A percentile compares a stretch with the other conserved stretches of the same genome.
Conservation (phyloP, 2,797 vertebrate genomes). For the Danio tinwini region DNA sequence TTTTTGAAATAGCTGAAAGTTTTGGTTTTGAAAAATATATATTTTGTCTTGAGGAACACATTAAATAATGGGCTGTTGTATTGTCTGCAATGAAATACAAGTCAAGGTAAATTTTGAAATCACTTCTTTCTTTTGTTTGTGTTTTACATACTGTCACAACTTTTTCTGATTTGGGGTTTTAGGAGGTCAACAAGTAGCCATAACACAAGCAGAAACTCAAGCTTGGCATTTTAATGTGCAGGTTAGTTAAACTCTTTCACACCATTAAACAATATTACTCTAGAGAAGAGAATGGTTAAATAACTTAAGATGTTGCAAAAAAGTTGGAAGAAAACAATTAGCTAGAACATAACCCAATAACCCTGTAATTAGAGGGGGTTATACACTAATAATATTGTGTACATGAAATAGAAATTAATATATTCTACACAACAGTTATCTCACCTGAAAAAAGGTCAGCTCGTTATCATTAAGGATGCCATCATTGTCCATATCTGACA, state of each 20-base stretch:
- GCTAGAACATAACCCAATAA: background rate
- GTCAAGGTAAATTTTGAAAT: no score
- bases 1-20: no score
- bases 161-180: no score
- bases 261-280: background rate
- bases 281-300: background rate
- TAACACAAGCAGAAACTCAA: no score
- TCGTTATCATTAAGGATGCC: slow-evolving; percentile 92
- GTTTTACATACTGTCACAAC: no score
- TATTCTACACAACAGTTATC: background rate
- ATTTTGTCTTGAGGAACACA: no score
- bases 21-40: no score
- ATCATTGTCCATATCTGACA: slow-evolving; percentile 95
- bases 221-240: no score
- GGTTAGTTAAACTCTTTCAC: background rate
- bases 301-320: background rate
- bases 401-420: background rate
- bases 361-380: background rate
- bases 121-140: no score
- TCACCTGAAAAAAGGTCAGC: slow-evolving; percentile 97
- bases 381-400: background rate
- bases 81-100: no score
- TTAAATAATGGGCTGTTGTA: no score
- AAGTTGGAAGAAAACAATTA: background rate
- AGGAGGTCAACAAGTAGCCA: no score